Conservation (phyloP, 2,797 vertebrate genomes). For the Neosilurus mollespiculum region DNA sequence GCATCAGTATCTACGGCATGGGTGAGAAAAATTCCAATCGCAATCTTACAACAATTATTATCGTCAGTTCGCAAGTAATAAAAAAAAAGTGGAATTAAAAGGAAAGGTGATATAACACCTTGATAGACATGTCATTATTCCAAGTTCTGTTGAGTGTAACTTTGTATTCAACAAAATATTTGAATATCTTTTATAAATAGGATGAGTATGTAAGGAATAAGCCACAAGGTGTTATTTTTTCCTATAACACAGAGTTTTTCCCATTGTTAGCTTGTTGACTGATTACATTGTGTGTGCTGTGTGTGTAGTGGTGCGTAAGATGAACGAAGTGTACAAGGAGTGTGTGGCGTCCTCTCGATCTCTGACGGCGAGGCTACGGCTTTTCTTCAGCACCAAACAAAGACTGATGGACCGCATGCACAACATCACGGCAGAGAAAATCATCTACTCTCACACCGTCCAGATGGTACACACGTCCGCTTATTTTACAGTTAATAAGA, state of each 20-base stretch:
- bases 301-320: slow-evolving; percentile 82
- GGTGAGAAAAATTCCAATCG: too few relatives aligned
- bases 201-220: neutral
- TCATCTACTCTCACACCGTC: slow-evolving; percentile 90
- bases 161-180: too few relatives aligned
- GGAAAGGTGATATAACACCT: too few relatives aligned
- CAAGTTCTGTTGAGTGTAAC: too few relatives aligned
- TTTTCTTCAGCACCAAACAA: slow-evolving; percentile 93
- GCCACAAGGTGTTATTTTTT: neutral
- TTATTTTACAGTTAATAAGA: neutral
- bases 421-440: slow-evolving; percentile 89
- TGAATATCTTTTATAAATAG: too few relatives aligned
- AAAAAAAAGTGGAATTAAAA: too few relatives aligned
- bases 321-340: slow-evolving; percentile 91
- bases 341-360: slow-evolving; percentile 88
- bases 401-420: slow-evolving; percentile 92
- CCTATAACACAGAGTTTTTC: neutral
- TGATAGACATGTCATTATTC: too few relatives aligned
- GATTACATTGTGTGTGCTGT: slow-evolving; percentile 8
- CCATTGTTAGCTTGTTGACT: neutral
- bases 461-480: slow-evolving; percentile 79
- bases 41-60: too few relatives aligned
- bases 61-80: too few relatives aligned
- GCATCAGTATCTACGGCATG: too few relatives aligned
- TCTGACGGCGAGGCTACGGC: slow-evolving; percentile 85